Base-by-base conservation (phyloP, 2,113 vertebrate species). In the Takifugu bimaculatus region DNA sequence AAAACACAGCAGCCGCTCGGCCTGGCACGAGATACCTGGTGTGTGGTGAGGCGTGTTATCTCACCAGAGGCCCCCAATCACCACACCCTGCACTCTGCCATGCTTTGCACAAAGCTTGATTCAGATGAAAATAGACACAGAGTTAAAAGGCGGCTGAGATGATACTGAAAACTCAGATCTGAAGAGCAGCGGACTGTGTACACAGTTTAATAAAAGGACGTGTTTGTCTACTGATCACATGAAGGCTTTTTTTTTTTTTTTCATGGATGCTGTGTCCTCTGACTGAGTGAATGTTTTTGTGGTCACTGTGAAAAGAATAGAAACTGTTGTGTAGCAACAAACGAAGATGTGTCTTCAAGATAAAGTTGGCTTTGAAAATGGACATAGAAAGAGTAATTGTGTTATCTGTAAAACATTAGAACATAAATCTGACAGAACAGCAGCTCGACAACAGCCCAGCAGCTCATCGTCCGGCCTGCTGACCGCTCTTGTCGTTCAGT, bases 11-110 rank as follows among this genome's bases (percentile, higher is more conserved):
- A 74, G 80, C 73, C 72, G 75, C 76, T 60, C 25, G 5, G 74
- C 76, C 57, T 60, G 59, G 44, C 73, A 15, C 42, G 48, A 76
- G 79, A 78, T 78, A 76, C 51, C 79, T 80, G 75, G 70, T 78
- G 81, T 79, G 77, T 74, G 81, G 55, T 74, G 77, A 69, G 57
- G 60, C 72, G 44, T 73, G 63, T 77, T 75, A 63, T 77, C 72
- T 69, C 57, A 63, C 58, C 72, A 59, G 54, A 55, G 72, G 57
- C 55, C 64, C 28, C 48, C n/a, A 14, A 12, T 29, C 75, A 48
- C 72, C 51, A 49, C 5, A 62, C 26, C 5, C 52, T 49, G 29
- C 26, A 47, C 54, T 6, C 28, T 4, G 49, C 50, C 51, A 48
- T 0, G 29, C 60, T 51, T 51, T 54, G 56, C 14, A 60, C 13